Evolutionary conservation across 1,140 invertebrate species (phyloP).

Genomic region (Ceratitis capitata): DNA sequence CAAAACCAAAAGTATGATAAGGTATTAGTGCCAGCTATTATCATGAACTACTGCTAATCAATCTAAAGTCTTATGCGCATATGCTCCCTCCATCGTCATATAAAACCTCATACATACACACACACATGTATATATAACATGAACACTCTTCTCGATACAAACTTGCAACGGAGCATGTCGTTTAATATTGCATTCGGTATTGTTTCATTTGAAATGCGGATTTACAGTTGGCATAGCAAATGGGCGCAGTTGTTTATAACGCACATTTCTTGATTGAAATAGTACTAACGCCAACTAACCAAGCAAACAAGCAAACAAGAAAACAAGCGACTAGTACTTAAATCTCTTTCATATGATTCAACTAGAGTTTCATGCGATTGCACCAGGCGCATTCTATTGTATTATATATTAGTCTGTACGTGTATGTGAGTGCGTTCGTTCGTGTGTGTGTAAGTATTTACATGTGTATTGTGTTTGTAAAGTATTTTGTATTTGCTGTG

Average conservation of each 20-base stretch:
- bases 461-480: neutral
- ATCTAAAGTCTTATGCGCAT: neutral
- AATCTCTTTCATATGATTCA: neutral
- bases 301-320: no score
- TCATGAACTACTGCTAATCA: no score
- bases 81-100: neutral
- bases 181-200: neutral
- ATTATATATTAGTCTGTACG: neutral
- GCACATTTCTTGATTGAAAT: slow-evolving; percentile 11
- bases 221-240: neutral
- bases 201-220: neutral
- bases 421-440: neutral
- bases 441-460: neutral
- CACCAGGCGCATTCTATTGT: neutral
- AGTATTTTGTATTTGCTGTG: neutral
- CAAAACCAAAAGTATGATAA: no score
- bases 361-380: no score
- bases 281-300: neutral
- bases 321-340: no score
- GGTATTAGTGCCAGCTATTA: no score
- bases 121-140: no score
- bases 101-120: no score
- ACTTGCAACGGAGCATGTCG: neutral
- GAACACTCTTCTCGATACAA: no score
- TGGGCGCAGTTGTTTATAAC: neutral